phyloP scores from a whole-genome alignment of 2,888 invertebrate genomes.

The Drosophila meridionalis region DNA sequence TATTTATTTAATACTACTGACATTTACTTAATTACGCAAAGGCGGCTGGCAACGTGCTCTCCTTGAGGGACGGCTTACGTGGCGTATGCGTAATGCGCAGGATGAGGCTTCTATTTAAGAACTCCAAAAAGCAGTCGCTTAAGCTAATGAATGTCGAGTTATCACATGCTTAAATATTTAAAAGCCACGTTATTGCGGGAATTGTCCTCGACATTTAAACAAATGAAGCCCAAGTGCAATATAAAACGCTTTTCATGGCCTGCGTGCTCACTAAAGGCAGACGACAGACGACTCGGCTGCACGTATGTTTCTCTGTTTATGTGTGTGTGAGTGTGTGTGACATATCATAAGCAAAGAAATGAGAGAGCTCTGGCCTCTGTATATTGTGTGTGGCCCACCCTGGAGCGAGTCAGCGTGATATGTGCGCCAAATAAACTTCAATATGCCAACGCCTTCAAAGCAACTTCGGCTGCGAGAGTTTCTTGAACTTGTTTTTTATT shows the following conservation, averaged over 20 bases:
- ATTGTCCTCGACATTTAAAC: slow-evolving; percentile 52
- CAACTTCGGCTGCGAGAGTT: slow-evolving; percentile 42
- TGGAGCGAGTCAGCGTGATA: slow-evolving; percentile 34
- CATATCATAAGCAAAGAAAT: slow-evolving; percentile 34
- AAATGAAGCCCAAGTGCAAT: slow-evolving; percentile 69
- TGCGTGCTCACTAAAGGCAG: slow-evolving; percentile 35
- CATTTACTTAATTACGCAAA: slow-evolving; percentile 6
- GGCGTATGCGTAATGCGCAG: slow-evolving; percentile 18
- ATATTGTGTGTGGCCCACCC: slow-evolving; percentile 11
- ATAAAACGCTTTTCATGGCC: slow-evolving; percentile 65
- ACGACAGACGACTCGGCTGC: slow-evolving; percentile 33
- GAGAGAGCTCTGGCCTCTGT: not conserved
- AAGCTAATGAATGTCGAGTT: slow-evolving; percentile 33
- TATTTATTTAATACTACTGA: not conserved
- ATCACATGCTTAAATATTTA: slow-evolving; percentile 29
- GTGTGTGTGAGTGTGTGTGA: slow-evolving; percentile 5
- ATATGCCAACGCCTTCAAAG: slow-evolving; percentile 56
- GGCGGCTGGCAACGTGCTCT: not conserved
- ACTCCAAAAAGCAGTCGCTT: slow-evolving; percentile 13
- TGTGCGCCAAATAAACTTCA: slow-evolving; percentile 64
- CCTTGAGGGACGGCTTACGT: not conserved
- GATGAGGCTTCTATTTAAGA: not conserved
- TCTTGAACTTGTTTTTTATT: slow-evolving; percentile 49
- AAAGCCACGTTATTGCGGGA: slow-evolving; percentile 37
- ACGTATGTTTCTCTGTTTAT: not conserved